Evolutionary conservation across 2,797 vertebrate species (phyloP), one percentile per base, ranked within the genome.

Genomic region (Podargus strigoides): DNA sequence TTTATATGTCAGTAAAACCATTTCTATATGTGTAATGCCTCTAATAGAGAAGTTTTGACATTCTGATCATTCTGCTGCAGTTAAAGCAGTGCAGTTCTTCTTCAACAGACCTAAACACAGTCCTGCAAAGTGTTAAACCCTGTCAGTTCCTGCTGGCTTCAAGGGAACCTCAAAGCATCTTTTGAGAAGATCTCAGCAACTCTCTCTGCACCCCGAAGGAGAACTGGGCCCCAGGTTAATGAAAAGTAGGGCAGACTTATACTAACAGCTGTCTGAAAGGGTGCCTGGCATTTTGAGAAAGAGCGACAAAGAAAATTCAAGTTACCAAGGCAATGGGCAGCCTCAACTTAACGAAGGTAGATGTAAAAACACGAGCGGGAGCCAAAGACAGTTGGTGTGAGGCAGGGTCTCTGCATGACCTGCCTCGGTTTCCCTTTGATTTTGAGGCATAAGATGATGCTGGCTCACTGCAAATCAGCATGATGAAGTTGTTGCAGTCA

Each of bases 171-270:
- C 80, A 78, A 73, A 90, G 63, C 37, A 26, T 67, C 60, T 91
- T 83, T 80, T 80, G 37, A 68, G 56, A 85, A 55, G 69, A 32
- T 74, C 66, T 89, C 76, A 85, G 87, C 59, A 84, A 69, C 76
- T 88, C 20, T 87, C 2, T 64, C 20, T 72, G 19, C 42, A 67
- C 76, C 85, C 62, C 4, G 6, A 64, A 91, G 82, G 67, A 92
- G 60, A 83, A 84, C 26, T 73, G n/a, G 58, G 78, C 44, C 76
- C 62, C 68, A 80, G 79, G 79, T 87, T 85, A 87, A 75, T 63
- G 37, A 92, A 87, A 95, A 95, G 42, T 94, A 95, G 79, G 75
- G 32, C 75, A 92, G 30, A 21, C 17, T 85, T 87, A 75, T 66
- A 49, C 62, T 75, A 58, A 72, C 36, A 36, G 46, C 41, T 87